A percentile compares a stretch with the other conserved stretches of the same genome.
Conservation (phyloP, 2,113 vertebrate species). For the Sturnira hondurensis region DNA sequence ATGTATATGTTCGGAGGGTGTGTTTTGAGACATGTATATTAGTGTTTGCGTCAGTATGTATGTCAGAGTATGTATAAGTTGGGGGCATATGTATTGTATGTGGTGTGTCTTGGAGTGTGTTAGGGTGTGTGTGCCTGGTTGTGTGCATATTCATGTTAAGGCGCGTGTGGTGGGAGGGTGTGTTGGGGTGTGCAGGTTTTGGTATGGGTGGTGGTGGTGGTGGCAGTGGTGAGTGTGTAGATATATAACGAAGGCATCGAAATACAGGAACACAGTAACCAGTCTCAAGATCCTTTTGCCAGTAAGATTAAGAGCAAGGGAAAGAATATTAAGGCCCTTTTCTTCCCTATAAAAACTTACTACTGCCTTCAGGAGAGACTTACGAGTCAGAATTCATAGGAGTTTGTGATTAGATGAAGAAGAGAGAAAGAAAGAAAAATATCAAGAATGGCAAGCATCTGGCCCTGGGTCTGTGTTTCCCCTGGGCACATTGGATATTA, state of each 20-base stretch:
- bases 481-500: rapidly evolving
- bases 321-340: not conserved
- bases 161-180: not conserved
- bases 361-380: not conserved
- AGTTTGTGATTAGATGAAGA: not conserved
- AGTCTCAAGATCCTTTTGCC: not conserved
- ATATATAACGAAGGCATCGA: not conserved
- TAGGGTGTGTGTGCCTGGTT: not conserved
- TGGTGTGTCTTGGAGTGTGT: not conserved
- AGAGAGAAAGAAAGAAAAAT: not conserved
- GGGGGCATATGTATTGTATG: not conserved
- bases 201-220: not conserved
- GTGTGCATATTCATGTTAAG: not conserved
- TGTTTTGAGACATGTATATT: not conserved
- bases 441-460: not conserved
- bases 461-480: not conserved
- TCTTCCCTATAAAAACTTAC: not conserved
- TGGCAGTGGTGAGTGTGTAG: not conserved
- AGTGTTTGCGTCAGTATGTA: not conserved
- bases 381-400: not conserved
- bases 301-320: not conserved
- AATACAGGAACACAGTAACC: not conserved
- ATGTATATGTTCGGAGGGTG: not conserved
- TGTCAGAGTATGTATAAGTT: not conserved
- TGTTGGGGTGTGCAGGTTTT: not conserved